Base-by-base conservation (phyloP, 2,888 invertebrate genomes). In the Rhaphigaster nebulosa region DNA sequence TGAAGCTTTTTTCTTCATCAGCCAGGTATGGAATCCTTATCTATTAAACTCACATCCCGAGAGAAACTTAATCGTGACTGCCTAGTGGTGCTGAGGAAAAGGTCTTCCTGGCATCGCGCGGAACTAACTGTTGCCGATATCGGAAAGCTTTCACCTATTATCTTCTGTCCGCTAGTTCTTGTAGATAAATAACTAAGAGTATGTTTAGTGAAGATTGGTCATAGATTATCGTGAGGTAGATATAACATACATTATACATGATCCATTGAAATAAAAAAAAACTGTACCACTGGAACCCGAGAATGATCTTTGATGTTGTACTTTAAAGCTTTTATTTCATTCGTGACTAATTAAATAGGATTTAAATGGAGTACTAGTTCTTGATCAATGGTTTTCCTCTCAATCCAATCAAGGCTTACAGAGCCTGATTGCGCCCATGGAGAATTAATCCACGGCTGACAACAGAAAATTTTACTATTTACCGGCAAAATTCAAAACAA, bases 51-150 rank as follows among this genome's bases (percentile, higher is more conserved):
- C 8, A 20, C 5, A 38, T 5, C 18, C 5, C 4, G 20, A 15
- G 70, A 76, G 70, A 76, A 76, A 76, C 70, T 76, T 76, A 0
- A 1, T 76, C 70, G 70, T 76, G 70, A 76, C 70, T 29, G 65
- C 6, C n/a, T 3, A 10, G 20, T 4, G 20, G 38, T 0, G 10
- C 15, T 38, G 15, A 29, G 20, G 70, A 38, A 10, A 38, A 76
- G 70, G 34, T 76, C 34, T 76, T 76, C 70, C 38, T 23, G 70
- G 23, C 20, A 38, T 34, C 8, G 5, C 38, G 34, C 34, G 70
- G 65, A 76, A 76, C 70, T 76, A 76, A 76, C 70, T 76, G 70
- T 76, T 8, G 70, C 34, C 70, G 70, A 76, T 76, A 76, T 76
- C 70, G 34, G 34, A 38, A 38, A 76, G 70, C 70, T 76, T 76